Conservation (phyloP, 2,888 invertebrate species). For the Brachypalpus laphriformis region DNA sequence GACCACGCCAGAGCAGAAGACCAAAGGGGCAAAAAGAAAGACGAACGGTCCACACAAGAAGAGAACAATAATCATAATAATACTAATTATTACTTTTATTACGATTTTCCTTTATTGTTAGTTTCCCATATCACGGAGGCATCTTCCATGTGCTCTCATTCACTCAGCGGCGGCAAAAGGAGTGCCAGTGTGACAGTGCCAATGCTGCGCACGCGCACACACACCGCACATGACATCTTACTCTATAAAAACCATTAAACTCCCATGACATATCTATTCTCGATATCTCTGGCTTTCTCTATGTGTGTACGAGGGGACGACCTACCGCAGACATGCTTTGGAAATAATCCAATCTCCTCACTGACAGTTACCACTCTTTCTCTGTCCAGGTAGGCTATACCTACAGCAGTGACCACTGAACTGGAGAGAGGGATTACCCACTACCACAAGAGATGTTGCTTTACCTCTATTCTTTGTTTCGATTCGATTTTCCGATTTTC, state of each 20-base stretch:
- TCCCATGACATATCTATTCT: conserved; percentile 69
- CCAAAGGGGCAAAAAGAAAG: not conserved
- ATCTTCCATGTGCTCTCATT: conserved; percentile 26
- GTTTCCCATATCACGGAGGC: not conserved
- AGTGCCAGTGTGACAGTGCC: conserved; percentile 21
- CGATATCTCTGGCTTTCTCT: conserved; percentile 69
- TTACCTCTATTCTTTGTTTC: conserved; percentile 29
- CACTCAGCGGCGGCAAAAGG: conserved; percentile 12
- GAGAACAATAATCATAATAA: conserved; percentile 68
- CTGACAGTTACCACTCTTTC: conserved; percentile 70
- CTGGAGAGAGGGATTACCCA: conserved; percentile 35
- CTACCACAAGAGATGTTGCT: not conserved
- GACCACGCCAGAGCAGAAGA: conserved; percentile 1
- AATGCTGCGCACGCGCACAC: conserved; percentile 1
- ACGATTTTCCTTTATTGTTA: conserved; percentile 14
- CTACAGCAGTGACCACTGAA: conserved; percentile 67
- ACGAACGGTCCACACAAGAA: conserved; percentile 9
- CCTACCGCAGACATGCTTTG: conserved; percentile 66
- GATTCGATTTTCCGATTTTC: conserved; percentile 63
- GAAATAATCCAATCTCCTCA: conserved; percentile 66
- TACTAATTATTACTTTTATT: conserved; percentile 69
- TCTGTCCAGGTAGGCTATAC: conserved; percentile 56
- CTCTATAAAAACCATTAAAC: conserved; percentile 65
- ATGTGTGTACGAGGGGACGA: conserved; percentile 56
- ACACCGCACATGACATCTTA: conserved; percentile 55